Conservation (phyloP, 2,113 vertebrate species). For the Tor tambroides region DNA sequence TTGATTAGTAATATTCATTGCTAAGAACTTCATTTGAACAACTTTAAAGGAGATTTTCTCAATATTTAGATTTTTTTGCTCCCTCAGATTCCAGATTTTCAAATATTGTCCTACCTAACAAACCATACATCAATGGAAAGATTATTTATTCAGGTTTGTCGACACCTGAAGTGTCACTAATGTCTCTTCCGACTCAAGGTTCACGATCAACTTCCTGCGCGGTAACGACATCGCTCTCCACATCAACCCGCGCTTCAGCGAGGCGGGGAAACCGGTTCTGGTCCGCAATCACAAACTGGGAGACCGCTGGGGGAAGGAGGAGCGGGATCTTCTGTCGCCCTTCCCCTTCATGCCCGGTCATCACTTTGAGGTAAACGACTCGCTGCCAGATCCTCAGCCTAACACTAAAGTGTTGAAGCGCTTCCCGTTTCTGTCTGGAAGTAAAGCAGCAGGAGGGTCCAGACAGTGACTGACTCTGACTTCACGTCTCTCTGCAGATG, state of each 20-base stretch:
- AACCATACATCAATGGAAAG: too few species aligned
- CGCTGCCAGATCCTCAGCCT: not conserved
- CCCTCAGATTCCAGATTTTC: too few species aligned
- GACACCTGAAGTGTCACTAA: not conserved
- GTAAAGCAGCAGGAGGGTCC: not conserved
- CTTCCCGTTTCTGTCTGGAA: constrained; percentile 3
- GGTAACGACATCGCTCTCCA: constrained; percentile 80
- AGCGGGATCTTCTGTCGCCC: constrained; percentile 71
- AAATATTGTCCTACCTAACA: too few species aligned
- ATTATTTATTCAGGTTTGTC: not conserved
- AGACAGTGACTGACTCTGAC: not conserved
- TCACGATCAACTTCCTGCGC: constrained; percentile 79
- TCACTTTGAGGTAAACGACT: constrained; percentile 76
- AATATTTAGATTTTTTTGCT: not conserved
- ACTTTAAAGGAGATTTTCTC: too few species aligned
- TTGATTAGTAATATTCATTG: too few species aligned
- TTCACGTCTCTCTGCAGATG: constrained; percentile 70
- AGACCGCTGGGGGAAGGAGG: constrained; percentile 76
- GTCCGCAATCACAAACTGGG: constrained; percentile 78
- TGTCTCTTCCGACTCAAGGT: constrained; percentile 63
- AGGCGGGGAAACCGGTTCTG: constrained; percentile 72
- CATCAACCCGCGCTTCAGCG: constrained; percentile 79
- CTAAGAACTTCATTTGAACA: too few species aligned
- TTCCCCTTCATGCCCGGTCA: constrained; percentile 75
- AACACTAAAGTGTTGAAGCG: not conserved